A percentile compares a stretch with the other conserved stretches of the same genome.
Evolutionary conservation across 2,113 vertebrate species (phyloP).

Genomic region (Andinoacara biseriatus): DNA sequence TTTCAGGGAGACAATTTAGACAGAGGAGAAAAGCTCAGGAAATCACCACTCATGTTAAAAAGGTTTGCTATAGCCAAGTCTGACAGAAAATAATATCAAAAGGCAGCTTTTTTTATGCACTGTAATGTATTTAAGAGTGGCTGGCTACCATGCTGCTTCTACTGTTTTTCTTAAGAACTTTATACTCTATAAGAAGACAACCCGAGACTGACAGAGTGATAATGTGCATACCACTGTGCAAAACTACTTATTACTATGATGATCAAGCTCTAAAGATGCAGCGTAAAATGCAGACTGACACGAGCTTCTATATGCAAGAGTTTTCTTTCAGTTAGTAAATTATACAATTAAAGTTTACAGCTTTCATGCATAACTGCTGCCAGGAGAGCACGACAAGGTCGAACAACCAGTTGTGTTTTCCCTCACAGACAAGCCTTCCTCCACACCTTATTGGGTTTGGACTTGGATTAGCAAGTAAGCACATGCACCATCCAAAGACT

Average conservation of each 20-base stretch:
- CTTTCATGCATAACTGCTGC: not conserved
- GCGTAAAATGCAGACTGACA: not conserved
- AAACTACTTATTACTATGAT: not conserved
- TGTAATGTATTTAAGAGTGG: not conserved
- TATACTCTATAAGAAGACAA: conserved; percentile 41
- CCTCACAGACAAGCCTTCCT: not conserved
- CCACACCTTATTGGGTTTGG: not conserved
- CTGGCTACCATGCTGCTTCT: not conserved
- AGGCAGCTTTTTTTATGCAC: not conserved
- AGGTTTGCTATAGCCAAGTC: not conserved
- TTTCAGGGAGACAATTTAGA: conserved; percentile 8
- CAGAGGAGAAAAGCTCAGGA: not conserved
- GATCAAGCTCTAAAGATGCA: no score
- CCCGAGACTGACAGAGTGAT: not conserved
- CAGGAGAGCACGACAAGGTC: not conserved
- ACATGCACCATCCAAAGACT: not conserved
- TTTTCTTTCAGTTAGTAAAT: not conserved
- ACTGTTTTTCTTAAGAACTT: not conserved
- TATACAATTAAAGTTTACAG: not conserved
- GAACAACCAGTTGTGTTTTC: not conserved
- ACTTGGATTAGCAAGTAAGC: not conserved
- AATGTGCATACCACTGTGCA: not conserved
- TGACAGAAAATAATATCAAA: conserved; percentile 3
- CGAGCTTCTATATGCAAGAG: not conserved
- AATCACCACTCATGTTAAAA: not conserved